Conservation (phyloP, 2,113 vertebrate genomes). For the Pelecanus crispus region DNA sequence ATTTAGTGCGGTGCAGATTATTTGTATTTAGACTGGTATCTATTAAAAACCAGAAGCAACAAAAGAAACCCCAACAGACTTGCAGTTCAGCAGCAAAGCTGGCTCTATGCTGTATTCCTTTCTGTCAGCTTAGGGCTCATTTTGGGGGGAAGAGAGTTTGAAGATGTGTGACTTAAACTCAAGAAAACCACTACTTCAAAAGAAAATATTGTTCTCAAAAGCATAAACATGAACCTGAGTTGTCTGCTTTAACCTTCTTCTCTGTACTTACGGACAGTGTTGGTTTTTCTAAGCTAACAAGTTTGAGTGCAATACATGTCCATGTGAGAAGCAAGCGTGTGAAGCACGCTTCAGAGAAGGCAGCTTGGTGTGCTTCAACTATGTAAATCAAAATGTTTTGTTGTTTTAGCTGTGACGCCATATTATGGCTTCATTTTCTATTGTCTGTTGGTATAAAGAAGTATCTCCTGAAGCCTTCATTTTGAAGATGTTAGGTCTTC, state of each 20-base stretch:
- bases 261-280: neutral
- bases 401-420: neutral
- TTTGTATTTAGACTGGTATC: neutral
- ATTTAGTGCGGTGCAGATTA: neutral
- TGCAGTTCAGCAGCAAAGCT: neutral
- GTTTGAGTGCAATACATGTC: neutral
- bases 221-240: neutral
- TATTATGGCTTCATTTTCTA: neutral
- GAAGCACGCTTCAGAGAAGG: neutral
- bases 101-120: too few species aligned
- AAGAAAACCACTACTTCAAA: too few species aligned
- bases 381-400: neutral
- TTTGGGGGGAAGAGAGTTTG: neutral
- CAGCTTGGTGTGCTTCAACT: neutral
- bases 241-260: neutral
- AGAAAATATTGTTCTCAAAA: too few species aligned
- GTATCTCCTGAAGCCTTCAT: neutral
- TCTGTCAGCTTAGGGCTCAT: accelerated
- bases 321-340: neutral
- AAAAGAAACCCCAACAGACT: neutral
- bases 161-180: neutral
- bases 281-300: neutral
- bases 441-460: neutral
- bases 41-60: neutral
- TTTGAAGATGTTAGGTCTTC: neutral